Conservation (phyloP, 2,797 vertebrate genomes). For the Florisuga fusca region DNA sequence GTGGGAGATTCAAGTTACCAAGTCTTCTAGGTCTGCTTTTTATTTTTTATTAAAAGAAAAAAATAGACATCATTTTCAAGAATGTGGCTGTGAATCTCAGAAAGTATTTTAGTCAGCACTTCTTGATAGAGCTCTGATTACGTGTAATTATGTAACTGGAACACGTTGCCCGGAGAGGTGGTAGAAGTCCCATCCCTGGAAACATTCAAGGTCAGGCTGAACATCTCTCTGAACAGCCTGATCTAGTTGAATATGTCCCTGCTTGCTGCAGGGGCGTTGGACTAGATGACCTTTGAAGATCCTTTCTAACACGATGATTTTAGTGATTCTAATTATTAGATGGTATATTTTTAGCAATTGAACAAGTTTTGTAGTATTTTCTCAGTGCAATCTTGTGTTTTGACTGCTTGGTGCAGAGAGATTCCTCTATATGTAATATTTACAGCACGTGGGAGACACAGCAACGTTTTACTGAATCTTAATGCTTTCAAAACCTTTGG, state of each 20-base stretch:
- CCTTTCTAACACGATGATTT: not conserved
- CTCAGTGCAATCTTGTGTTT: not conserved
- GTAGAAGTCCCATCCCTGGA: not conserved
- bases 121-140: not conserved
- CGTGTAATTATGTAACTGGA: not conserved
- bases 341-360: not conserved
- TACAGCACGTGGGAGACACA: not conserved
- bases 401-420: not conserved
- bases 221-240: rapidly evolving
- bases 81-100: not conserved
- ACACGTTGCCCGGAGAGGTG: not conserved
- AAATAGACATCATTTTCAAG: not conserved
- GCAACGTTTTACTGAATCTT: not conserved
- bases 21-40: not conserved
- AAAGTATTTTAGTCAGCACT: not conserved
- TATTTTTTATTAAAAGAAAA: not conserved
- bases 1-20: not conserved
- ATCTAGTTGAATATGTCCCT: not conserved
- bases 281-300: not conserved
- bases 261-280: not conserved
- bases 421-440: not conserved
- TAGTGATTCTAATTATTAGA: not conserved
- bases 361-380: not conserved
- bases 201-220: not conserved
- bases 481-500: not conserved